Conservation (phyloP, 2,888 invertebrate genomes). For the Nymphalis c-album region DNA sequence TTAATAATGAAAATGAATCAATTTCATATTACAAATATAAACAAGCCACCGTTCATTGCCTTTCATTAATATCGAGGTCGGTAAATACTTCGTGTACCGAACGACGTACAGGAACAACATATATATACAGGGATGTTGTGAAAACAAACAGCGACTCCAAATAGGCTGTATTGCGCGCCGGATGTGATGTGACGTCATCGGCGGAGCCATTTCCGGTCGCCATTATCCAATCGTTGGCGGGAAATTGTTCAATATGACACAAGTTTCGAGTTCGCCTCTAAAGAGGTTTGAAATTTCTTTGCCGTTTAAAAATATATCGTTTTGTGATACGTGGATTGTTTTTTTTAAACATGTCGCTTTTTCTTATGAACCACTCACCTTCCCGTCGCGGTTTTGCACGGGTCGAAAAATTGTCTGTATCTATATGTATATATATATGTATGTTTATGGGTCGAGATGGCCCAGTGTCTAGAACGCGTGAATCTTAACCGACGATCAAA, state of each 20-base stretch:
- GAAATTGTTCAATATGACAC: slow-evolving; percentile 52
- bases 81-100: slow-evolving; percentile 9
- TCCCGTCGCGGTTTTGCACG: too few relatives aligned
- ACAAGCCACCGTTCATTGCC: neutral
- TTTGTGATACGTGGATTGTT: too few relatives aligned
- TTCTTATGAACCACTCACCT: too few relatives aligned
- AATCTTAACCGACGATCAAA: too few relatives aligned
- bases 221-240: slow-evolving; percentile 63
- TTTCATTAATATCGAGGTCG: neutral
- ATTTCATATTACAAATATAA: too few relatives aligned
- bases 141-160: slow-evolving; percentile 36
- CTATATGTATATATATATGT: too few relatives aligned
- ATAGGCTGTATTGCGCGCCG: slow-evolving; percentile 44
- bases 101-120: slow-evolving; percentile 11
- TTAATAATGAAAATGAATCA: too few relatives aligned
- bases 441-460: too few relatives aligned
- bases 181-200: slow-evolving; percentile 60
- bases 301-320: neutral
- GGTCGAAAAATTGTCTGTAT: too few relatives aligned
- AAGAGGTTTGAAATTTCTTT: slow-evolving; percentile 20
- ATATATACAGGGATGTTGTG: slow-evolving; percentile 24
- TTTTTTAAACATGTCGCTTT: too few relatives aligned
- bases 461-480: too few relatives aligned
- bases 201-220: slow-evolving; percentile 62
- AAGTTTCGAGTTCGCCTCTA: slow-evolving; percentile 26